Evolutionary conservation across 2,888 invertebrate genomes (phyloP).

Genomic region (Melanchra persicariae): DNA sequence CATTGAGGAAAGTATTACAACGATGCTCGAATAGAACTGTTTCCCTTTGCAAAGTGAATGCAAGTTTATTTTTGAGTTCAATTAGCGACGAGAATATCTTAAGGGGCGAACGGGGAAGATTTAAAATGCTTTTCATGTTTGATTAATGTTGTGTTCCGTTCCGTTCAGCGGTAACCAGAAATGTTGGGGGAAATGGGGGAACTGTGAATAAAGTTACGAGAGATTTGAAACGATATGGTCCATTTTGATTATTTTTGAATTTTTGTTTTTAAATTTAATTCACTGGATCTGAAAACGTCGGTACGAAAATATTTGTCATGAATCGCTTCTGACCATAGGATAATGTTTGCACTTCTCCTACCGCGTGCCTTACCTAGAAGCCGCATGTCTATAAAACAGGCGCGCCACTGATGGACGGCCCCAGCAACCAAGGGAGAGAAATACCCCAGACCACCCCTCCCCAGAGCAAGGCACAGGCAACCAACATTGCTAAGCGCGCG

Average conservation of each 20-base stretch:
- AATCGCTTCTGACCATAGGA: too few relatives aligned
- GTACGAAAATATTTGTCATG: too few relatives aligned
- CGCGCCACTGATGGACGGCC: too few relatives aligned
- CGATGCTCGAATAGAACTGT: conserved; percentile 52
- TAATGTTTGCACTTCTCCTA: too few relatives aligned
- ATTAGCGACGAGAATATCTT: conserved; percentile 62
- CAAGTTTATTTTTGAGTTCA: conserved; percentile 60
- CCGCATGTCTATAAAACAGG: too few relatives aligned
- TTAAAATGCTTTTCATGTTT: conserved; percentile 69
- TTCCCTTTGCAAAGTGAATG: conserved; percentile 44
- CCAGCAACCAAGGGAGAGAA: too few relatives aligned
- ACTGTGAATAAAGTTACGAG: conserved; percentile 25
- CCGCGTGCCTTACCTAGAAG: too few relatives aligned
- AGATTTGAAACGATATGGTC: conserved; percentile 1
- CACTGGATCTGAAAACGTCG: not conserved
- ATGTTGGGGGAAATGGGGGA: conserved; percentile 25
- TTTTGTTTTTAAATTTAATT: not conserved
- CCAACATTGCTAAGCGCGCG: too few relatives aligned
- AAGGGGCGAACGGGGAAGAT: conserved; percentile 64
- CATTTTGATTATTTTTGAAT: not conserved
- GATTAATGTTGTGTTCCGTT: conserved; percentile 67
- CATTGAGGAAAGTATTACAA: conserved; percentile 46
- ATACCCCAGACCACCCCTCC: too few relatives aligned
- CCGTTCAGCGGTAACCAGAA: conserved; percentile 33
- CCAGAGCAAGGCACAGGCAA: too few relatives aligned